Evolutionary conservation across 2,797 vertebrate genomes (phyloP).

Genomic region (Taenioides sp.): DNA sequence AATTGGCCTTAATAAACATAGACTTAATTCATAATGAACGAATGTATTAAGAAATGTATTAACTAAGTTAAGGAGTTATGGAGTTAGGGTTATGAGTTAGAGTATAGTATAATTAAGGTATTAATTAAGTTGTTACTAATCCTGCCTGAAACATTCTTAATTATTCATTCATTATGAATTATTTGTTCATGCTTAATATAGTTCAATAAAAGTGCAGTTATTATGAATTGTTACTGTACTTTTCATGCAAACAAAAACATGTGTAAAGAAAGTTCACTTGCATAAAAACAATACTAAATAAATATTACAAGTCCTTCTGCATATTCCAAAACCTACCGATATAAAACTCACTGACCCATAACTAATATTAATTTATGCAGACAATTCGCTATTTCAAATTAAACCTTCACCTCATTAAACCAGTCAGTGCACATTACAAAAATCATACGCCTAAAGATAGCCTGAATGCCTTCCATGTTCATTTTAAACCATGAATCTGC

Average conservation of each 20-base stretch:
- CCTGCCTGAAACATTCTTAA: too few relatives aligned
- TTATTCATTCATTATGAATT: too few relatives aligned
- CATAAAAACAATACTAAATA: background rate
- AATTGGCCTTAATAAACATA: too few relatives aligned
- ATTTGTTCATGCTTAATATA: too few relatives aligned
- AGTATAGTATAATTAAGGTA: too few relatives aligned
- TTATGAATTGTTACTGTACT: background rate
- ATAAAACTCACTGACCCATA: constrained; percentile 51
- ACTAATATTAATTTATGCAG: constrained; percentile 51
- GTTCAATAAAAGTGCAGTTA: too few relatives aligned
- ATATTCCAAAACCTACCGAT: constrained; percentile 24
- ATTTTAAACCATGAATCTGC: constrained; percentile 18
- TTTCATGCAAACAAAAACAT: background rate
- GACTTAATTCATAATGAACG: too few relatives aligned
- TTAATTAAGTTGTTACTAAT: too few relatives aligned
- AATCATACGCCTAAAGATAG: constrained; percentile 50
- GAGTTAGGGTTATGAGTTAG: too few relatives aligned
- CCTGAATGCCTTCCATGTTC: constrained; percentile 28
- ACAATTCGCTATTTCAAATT: constrained; percentile 44
- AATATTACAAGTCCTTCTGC: background rate
- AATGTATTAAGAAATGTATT: too few relatives aligned
- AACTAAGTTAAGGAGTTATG: too few relatives aligned
- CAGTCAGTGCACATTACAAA: constrained; percentile 34
- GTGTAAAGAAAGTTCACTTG: background rate
- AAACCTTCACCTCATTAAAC: constrained; percentile 28